Conservation (phyloP, 2,113 vertebrate species). For the Hipposideros armiger region DNA sequence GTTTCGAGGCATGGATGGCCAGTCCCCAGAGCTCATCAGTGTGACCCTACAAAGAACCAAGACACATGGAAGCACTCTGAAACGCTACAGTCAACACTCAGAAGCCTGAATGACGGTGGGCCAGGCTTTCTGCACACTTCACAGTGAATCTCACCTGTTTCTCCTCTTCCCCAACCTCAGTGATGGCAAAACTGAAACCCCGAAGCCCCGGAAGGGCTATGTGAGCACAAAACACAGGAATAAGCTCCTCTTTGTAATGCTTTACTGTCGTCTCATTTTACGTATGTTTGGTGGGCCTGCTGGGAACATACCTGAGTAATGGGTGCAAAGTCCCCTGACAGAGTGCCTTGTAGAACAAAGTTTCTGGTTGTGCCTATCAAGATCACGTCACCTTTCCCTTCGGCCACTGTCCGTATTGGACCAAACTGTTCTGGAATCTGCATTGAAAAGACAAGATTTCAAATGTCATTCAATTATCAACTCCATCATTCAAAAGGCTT, state of each 20-base stretch:
- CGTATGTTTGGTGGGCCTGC: background rate
- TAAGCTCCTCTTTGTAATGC: rapidly evolving
- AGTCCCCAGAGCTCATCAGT: slow-evolving; percentile 98
- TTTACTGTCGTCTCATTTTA: rapidly evolving
- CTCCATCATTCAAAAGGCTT: background rate
- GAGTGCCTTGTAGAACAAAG: slow-evolving; percentile 94
- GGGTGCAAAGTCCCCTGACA: slow-evolving; percentile 94
- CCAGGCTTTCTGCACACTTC: rapidly evolving
- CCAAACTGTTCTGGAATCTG: slow-evolving; percentile 97
- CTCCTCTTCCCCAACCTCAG: background rate
- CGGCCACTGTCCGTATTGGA: slow-evolving; percentile 96
- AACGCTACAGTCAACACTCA: rapidly evolving
- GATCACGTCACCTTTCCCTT: slow-evolving; percentile 94
- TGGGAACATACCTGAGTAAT: slow-evolving; percentile 94
- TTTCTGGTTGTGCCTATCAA: slow-evolving; percentile 98
- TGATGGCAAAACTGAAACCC: background rate
- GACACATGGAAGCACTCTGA: background rate
- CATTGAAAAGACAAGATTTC: background rate
- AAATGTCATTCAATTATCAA: background rate
- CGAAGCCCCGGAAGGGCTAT: background rate
- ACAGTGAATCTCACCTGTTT: rapidly evolving
- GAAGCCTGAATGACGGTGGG: rapidly evolving
- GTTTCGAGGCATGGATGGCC: slow-evolving; percentile 93
- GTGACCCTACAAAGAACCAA: slow-evolving; percentile 90
- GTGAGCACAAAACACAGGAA: background rate